A percentile compares a stretch with the other conserved stretches of the same genome.
These are phyloP conservation scores for Callimorpha dominula DNA, from an alignment of 2,888 invertebrate species.

Conservation along the genomic window DNA sequence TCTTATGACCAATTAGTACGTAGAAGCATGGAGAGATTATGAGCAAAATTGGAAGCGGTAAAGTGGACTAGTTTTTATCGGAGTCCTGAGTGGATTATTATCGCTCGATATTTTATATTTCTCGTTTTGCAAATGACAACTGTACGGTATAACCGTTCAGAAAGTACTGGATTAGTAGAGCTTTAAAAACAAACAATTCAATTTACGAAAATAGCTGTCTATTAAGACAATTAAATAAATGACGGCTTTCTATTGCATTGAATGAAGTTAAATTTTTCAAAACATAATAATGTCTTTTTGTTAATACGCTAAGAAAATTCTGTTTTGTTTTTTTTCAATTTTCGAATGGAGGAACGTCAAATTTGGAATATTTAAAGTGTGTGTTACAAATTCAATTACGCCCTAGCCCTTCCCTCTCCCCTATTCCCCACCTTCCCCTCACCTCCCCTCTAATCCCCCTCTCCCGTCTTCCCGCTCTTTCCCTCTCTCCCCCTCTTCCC, in stretches of 20 bases:
- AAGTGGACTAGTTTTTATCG: slow-evolving; percentile 63
- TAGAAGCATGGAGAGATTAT: slow-evolving; percentile 46
- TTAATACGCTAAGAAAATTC: no score
- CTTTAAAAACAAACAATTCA: not conserved
- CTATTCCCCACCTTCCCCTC: no score
- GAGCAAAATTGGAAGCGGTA: slow-evolving; percentile 47
- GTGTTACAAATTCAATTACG: no score
- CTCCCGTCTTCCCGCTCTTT: no score
- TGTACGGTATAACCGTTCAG: slow-evolving; percentile 37
- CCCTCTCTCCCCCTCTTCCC: no score
- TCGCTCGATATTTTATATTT: slow-evolving; percentile 48
- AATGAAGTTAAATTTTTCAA: not conserved
- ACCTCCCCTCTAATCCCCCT: no score
- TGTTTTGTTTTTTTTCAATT: no score
- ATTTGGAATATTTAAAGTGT: no score
- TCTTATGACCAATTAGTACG: slow-evolving; percentile 51
- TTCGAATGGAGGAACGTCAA: no score
- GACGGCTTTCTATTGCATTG: not conserved
- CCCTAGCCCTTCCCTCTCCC: no score
- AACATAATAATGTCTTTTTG: not conserved
- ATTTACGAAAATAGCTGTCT: not conserved
- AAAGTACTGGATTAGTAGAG: slow-evolving; percentile 12
- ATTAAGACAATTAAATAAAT: not conserved
- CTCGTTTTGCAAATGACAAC: slow-evolving; percentile 56
- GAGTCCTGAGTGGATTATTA: slow-evolving; percentile 47